Conservation (phyloP, 1,140 invertebrate species). For the Trichonephila inaurata region DNA sequence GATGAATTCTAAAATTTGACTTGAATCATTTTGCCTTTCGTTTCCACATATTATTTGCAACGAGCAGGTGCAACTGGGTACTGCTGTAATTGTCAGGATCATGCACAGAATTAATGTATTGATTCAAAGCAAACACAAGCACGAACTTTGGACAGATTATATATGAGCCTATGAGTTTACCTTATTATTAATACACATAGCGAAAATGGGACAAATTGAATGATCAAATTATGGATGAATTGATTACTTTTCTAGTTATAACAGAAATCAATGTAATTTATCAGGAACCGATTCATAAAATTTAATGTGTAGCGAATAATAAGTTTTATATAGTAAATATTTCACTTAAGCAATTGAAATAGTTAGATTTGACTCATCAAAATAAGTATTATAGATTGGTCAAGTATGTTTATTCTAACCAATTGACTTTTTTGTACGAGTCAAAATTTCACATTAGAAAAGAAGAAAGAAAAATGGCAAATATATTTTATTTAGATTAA, state of each 20-base stretch:
- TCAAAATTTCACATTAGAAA: no score
- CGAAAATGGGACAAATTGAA: neutral
- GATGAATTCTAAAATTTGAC: neutral
- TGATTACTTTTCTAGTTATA: neutral
- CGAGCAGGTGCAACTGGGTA: neutral
- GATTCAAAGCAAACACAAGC: neutral
- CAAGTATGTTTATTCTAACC: no score
- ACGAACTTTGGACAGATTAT: neutral
- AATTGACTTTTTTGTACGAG: no score
- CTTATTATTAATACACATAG: neutral
- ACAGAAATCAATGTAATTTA: no score
- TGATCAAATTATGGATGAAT: neutral
- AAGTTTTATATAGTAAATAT: no score
- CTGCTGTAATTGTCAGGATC: constrained; percentile 37
- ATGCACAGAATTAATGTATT: constrained; percentile 57
- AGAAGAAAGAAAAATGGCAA: no score
- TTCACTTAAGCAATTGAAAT: no score
- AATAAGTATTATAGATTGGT: no score
- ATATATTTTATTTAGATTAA: no score
- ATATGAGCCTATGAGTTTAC: neutral
- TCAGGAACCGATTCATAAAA: no score
- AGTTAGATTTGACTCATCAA: no score
- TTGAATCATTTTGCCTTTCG: neutral
- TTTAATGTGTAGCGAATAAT: no score
- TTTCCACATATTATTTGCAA: neutral